A percentile compares a stretch with the other conserved stretches of the same genome.
phyloP scores from a whole-genome alignment of 2,797 vertebrate genomes.

The Phoebastria nigripes region DNA sequence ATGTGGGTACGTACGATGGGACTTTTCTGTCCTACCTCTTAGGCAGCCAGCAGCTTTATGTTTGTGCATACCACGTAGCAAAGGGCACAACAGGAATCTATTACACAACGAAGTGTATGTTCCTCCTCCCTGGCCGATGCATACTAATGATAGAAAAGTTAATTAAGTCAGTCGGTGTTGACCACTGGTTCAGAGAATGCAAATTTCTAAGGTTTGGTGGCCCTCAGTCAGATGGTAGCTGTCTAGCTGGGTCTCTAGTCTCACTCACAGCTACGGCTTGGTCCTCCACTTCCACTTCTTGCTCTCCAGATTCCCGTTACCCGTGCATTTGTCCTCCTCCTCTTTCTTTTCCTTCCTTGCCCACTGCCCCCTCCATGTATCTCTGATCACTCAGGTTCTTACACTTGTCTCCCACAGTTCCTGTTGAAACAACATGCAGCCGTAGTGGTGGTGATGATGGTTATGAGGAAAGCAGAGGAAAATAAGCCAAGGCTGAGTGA shows the following conservation, averaged over 20 bases:
- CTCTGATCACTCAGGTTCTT: neutral
- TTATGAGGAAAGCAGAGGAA: neutral
- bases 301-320: neutral
- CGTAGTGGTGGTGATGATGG: neutral
- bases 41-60: neutral
- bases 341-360: neutral
- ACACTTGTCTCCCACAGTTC: neutral
- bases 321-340: accelerated
- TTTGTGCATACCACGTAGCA: neutral
- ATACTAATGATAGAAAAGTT: neutral
- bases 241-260: neutral
- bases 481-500: slow-evolving; percentile 1
- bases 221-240: neutral
- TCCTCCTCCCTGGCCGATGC: neutral
- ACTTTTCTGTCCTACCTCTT: slow-evolving; percentile 9
- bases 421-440: neutral
- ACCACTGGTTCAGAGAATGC: neutral
- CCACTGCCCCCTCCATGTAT: neutral
- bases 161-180: neutral
- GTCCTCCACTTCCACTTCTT: neutral
- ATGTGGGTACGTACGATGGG: neutral
- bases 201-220: neutral
- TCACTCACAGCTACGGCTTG: neutral
- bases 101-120: accelerated
- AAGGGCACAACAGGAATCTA: neutral